A percentile compares a stretch with the other conserved stretches of the same genome.
Conservation (phyloP, 2,113 vertebrate species). For the Phylloscopus trochiloides region DNA sequence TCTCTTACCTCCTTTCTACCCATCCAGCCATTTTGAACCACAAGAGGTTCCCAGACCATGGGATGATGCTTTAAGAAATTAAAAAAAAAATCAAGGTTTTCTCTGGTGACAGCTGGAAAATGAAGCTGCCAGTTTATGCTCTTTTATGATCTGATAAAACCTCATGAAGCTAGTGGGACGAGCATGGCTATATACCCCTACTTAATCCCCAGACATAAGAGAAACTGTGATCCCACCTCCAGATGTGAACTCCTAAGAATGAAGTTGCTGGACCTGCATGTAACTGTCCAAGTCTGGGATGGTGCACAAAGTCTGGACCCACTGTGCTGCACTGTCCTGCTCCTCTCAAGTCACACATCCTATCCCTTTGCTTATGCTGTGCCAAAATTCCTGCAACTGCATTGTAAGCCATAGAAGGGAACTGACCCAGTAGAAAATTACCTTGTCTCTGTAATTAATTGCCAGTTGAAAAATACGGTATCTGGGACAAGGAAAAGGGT, state of each 20-base stretch:
- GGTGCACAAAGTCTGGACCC: background rate
- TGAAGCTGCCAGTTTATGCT: background rate
- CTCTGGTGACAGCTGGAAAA: background rate
- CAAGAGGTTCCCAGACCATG: background rate
- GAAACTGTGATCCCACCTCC: background rate
- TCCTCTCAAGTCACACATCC: background rate
- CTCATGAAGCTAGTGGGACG: accelerated
- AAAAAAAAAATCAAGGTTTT: background rate
- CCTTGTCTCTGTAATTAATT: background rate
- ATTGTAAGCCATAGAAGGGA: background rate
- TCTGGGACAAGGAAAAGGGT: background rate
- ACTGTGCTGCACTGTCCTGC: background rate
- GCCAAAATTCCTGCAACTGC: background rate
- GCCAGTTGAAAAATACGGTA: background rate
- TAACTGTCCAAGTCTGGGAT: background rate
- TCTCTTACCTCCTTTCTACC: background rate
- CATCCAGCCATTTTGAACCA: background rate
- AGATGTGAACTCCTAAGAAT: background rate
- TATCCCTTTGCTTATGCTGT: background rate
- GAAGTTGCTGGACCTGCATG: background rate
- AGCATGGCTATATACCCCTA: background rate
- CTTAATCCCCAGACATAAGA: background rate
- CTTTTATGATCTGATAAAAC: background rate
- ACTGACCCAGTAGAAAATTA: background rate
- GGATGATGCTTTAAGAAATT: background rate